Conservation (phyloP, 2,888 invertebrate genomes). For the Cheilosia grossa region DNA sequence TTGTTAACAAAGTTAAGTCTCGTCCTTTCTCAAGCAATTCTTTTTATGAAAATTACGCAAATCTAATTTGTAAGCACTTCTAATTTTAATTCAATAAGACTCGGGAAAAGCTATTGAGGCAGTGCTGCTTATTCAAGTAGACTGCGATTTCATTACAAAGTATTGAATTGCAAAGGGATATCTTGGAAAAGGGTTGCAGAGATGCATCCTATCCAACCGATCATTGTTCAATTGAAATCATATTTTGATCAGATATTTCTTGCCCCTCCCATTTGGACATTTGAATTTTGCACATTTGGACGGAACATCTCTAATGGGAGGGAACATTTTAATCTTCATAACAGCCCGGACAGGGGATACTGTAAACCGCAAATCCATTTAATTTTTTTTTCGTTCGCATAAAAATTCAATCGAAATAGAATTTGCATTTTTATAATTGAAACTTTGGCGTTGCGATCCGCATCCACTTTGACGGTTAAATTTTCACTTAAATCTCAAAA, state of each 20-base stretch:
- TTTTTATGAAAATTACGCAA: slow-evolving; percentile 5
- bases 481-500: slow-evolving; percentile 68
- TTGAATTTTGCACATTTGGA: not conserved
- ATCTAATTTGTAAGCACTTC: slow-evolving; percentile 6
- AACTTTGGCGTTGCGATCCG: slow-evolving; percentile 44
- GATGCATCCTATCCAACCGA: too few relatives aligned
- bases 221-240: not conserved
- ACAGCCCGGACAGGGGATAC: not conserved
- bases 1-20: slow-evolving; percentile 6
- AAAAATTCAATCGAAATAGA: slow-evolving; percentile 49
- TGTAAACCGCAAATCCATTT: slow-evolving; percentile 23
- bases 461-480: slow-evolving; percentile 50
- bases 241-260: not conserved
- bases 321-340: slow-evolving; percentile 50
- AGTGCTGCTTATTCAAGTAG: not conserved
- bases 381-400: slow-evolving; percentile 10
- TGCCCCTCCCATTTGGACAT: slow-evolving; percentile 10
- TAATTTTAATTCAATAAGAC: slow-evolving; percentile 5
- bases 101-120: not conserved
- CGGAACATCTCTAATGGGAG: not conserved
- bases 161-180: not conserved
- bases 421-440: slow-evolving; percentile 73
- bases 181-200: not conserved
- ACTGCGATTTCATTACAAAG: not conserved
- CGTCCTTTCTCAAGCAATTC: not conserved